Evolutionary conservation across 2,113 vertebrate species (phyloP).

Genomic region (Nesoenas mayeri): DNA sequence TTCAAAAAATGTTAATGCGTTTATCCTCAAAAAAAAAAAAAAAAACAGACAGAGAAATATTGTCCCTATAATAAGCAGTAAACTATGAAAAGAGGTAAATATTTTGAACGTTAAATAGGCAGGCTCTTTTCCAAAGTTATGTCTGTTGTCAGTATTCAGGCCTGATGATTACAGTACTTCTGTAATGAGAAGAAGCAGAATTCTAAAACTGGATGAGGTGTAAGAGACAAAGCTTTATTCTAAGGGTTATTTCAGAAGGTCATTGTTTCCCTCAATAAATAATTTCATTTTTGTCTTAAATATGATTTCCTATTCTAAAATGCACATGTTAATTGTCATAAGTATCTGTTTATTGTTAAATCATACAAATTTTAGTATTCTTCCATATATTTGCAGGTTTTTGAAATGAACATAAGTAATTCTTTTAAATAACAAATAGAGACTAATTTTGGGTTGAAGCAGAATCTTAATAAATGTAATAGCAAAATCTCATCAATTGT

Average conservation of each 20-base stretch:
- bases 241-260: neutral
- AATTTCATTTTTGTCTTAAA: neutral
- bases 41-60: neutral
- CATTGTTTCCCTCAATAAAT: neutral
- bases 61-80: neutral
- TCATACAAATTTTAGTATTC: neutral
- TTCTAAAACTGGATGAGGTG: accelerated
- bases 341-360: neutral
- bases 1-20: neutral
- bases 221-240: neutral
- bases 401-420: neutral
- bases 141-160: neutral
- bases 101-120: neutral
- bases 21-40: neutral
- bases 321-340: neutral
- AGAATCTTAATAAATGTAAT: neutral
- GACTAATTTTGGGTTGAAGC: neutral
- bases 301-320: neutral
- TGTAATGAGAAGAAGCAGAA: neutral
- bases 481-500: neutral
- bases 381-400: neutral
- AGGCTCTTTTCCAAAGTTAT: neutral
- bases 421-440: neutral
- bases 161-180: neutral
- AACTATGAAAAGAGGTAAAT: neutral